phyloP scores from a whole-genome alignment of 1,140 invertebrate species.

The Paraescarpia echinospica region DNA sequence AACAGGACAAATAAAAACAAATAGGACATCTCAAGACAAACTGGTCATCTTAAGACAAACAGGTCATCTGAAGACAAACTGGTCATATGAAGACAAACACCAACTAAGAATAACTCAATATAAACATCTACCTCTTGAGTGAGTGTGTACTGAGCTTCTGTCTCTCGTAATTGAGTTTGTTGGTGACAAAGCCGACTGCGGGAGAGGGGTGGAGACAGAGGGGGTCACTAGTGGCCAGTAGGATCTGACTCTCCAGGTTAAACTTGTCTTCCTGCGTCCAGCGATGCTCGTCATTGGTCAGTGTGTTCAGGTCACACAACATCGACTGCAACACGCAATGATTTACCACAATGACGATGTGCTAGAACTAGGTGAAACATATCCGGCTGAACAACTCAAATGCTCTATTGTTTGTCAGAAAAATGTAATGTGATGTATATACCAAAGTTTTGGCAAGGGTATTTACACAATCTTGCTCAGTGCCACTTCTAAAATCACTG shows the following conservation, averaged over 20 bases:
- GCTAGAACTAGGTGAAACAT: background rate
- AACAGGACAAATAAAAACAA: background rate
- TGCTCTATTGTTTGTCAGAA: too few relatives aligned
- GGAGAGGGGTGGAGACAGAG: constrained; percentile 85
- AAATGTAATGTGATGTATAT: too few relatives aligned
- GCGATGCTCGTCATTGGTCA: constrained; percentile 66
- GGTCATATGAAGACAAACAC: background rate
- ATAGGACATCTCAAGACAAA: background rate
- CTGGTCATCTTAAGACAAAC: background rate
- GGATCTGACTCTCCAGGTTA: constrained; percentile 77
- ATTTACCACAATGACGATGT: background rate
- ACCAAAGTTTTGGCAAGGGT: too few relatives aligned
- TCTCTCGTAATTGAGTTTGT: constrained; percentile 72
- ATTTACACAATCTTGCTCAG: too few relatives aligned
- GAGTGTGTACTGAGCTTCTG: constrained; percentile 74
- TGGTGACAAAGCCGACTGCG: constrained; percentile 72
- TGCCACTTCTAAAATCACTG: too few relatives aligned
- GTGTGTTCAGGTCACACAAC: constrained; percentile 72
- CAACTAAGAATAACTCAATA: background rate
- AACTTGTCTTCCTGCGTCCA: constrained; percentile 79
- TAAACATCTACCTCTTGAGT: constrained; percentile 64
- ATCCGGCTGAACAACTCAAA: too few relatives aligned
- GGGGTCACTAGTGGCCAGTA: constrained; percentile 79
- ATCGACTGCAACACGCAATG: constrained; percentile 64
- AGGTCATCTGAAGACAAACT: too few relatives aligned